Percentiles rank a stretch among this genome's conserved stretches.
Evolutionary conservation across 2,113 vertebrate genomes (phyloP).

Genomic region (Electrona antarctica): DNA sequence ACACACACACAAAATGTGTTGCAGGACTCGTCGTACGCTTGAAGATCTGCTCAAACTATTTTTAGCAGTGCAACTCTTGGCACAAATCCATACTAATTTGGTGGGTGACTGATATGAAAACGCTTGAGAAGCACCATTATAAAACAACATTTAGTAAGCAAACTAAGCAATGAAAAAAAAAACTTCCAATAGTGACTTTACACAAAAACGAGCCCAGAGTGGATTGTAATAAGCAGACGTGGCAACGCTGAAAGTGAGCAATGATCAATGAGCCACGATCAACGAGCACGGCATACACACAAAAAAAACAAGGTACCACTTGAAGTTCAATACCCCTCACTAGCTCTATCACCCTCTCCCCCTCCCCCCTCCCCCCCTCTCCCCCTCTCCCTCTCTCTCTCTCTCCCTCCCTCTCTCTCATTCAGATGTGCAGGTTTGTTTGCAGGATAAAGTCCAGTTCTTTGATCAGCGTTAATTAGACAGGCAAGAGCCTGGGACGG

Average conservation of each 20-base stretch:
- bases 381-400: neutral
- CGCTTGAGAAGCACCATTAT: too few relatives aligned
- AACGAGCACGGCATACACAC: slow-evolving; percentile 53
- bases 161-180: too few relatives aligned
- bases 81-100: neutral
- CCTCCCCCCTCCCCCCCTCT: neutral
- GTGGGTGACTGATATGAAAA: too few relatives aligned
- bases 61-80: slow-evolving; percentile 27
- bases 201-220: neutral
- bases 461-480: slow-evolving; percentile 85
- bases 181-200: too few relatives aligned
- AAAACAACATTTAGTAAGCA: too few relatives aligned
- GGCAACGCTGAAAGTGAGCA: slow-evolving; percentile 35
- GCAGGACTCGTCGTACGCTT: too few relatives aligned
- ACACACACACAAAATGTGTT: neutral
- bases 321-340: slow-evolving; percentile 36
- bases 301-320: slow-evolving; percentile 39
- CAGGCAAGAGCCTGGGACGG: slow-evolving; percentile 61
- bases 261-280: slow-evolving; percentile 41
- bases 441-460: slow-evolving; percentile 75
- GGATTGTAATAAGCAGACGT: neutral
- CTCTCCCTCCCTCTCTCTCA: slow-evolving; percentile 20
- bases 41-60: neutral
- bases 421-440: slow-evolving; percentile 83
- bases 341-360: neutral